phyloP scores from a whole-genome alignment of 64 coral and sea anemone species.

The Dendrophyllia cribrosa region DNA sequence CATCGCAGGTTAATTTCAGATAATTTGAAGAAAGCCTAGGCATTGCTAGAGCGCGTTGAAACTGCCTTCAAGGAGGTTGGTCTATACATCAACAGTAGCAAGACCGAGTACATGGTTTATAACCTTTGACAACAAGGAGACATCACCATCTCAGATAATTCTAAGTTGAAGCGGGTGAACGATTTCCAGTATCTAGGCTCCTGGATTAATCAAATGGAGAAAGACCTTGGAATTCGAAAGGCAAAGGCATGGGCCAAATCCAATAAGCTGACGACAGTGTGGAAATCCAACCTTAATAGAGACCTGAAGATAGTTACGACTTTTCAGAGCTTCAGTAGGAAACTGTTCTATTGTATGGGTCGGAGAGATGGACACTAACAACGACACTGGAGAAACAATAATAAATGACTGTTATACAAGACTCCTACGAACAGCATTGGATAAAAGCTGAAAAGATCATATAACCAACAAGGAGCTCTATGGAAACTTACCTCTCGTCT shows the following conservation, averaged over 20 bases:
- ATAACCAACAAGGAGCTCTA: conserved; percentile 11
- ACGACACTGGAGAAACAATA: background rate
- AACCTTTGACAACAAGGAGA: background rate
- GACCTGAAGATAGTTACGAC: background rate
- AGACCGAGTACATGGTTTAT: conserved; percentile 10
- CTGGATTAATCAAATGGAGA: background rate
- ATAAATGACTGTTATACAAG: conserved; percentile 43
- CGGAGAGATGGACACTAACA: conserved; percentile 33
- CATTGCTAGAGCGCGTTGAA: background rate
- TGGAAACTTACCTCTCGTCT: conserved; percentile 14
- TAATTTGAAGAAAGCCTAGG: background rate
- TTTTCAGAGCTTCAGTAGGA: conserved; percentile 27
- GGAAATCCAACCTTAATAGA: background rate
- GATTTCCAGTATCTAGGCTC: conserved; percentile 20
- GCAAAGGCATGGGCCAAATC: too few relatives aligned
- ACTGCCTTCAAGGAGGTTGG: background rate
- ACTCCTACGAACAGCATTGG: conserved; percentile 10
- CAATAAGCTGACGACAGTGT: background rate
- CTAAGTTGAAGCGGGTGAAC: background rate
- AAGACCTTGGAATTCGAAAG: too few relatives aligned
- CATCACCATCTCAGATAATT: background rate
- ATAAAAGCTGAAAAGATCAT: background rate
- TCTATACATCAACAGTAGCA: background rate
- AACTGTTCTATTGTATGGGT: background rate
- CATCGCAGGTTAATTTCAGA: conserved; percentile 26